Percentiles rank a stretch among this genome's conserved stretches.
These are phyloP conservation scores for Pseudochaenichthys georgianus DNA, from an alignment of 2,797 vertebrate genomes.

Conservation along the genomic window DNA sequence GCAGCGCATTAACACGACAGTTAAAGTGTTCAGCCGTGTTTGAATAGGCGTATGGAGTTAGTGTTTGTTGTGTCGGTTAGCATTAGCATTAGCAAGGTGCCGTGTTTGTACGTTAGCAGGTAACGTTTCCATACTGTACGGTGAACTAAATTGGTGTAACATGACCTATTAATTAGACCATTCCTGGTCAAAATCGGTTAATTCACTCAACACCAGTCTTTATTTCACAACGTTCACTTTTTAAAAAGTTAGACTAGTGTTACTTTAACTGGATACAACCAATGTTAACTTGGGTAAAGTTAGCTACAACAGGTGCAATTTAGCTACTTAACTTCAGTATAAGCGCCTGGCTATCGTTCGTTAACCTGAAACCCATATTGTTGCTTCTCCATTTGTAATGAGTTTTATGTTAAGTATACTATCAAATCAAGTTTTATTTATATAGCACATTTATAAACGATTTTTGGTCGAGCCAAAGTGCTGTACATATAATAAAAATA, in stretches of 20 bases:
- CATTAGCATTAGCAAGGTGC: conserved; percentile 71
- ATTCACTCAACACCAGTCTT: accelerated
- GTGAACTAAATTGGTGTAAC: background rate
- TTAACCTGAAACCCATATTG: conserved; percentile 14
- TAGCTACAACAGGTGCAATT: conserved; percentile 45
- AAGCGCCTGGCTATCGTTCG: conserved; percentile 23
- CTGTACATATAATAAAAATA: no score
- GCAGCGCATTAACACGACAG: accelerated
- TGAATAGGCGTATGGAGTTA: background rate
- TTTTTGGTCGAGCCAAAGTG: no score
- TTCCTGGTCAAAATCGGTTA: accelerated
- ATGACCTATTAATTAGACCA: background rate
- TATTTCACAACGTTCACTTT: background rate
- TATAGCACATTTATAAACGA: no score
- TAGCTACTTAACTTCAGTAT: conserved; percentile 13
- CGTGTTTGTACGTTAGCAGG: conserved; percentile 48
- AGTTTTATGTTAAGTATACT: background rate
- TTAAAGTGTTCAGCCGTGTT: background rate
- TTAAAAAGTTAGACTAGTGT: accelerated
- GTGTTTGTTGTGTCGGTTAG: conserved; percentile 61
- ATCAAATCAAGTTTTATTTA: no score
- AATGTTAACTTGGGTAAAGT: background rate
- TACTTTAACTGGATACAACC: background rate
- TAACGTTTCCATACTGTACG: conserved; percentile 6
- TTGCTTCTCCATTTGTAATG: background rate